A percentile compares a stretch with the other conserved stretches of the same genome.
Conservation (phyloP, 1,140 invertebrate species). For the Cotesia chilonis region DNA sequence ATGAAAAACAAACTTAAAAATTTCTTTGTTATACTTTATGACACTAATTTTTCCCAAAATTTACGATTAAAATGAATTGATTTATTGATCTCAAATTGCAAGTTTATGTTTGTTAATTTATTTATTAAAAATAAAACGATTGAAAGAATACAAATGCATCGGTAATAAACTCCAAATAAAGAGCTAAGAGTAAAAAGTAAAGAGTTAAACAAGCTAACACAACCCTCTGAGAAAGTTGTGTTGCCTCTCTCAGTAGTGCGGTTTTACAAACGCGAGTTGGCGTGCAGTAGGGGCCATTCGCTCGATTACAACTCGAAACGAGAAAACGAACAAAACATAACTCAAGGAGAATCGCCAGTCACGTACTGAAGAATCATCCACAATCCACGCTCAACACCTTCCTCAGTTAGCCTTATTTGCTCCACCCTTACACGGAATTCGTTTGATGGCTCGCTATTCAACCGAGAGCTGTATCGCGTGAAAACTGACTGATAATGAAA, state of each 20-base stretch:
- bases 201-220: background rate
- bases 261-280: conserved; percentile 52
- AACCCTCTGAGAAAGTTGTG: conserved; percentile 5
- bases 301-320: conserved; percentile 47
- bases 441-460: no score
- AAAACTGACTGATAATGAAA: no score
- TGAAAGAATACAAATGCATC: no score
- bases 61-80: no score
- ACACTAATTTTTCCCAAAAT: no score
- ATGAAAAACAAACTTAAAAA: no score
- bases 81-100: no score
- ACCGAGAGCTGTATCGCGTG: no score
- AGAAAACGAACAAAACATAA: conserved; percentile 53
- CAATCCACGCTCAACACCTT: conserved; percentile 1
- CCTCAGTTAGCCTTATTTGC: conserved; percentile 10
- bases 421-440: background rate
- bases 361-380: conserved; percentile 44
- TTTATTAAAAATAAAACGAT: no score
- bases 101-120: no score
- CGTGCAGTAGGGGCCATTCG: conserved; percentile 43
- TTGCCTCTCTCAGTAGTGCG: conserved; percentile 35
- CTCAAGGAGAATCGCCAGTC: conserved; percentile 50
- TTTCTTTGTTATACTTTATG: no score
- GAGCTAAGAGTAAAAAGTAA: conserved; percentile 9
- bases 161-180: background rate